Conservation (phyloP, 2,113 vertebrate species). For the Nesoenas mayeri region DNA sequence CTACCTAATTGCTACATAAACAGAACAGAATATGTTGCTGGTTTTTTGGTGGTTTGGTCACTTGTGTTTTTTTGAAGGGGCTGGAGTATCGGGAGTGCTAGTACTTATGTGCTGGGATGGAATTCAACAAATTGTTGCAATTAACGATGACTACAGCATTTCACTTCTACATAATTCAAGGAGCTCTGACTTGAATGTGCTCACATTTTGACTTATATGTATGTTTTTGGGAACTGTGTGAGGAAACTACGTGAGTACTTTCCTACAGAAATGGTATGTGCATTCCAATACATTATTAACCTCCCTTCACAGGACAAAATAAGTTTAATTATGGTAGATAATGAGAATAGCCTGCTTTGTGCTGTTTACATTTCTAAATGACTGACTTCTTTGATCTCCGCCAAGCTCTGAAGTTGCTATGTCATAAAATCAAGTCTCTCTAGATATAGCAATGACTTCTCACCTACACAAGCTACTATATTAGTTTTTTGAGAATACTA, state of each 20-base stretch:
- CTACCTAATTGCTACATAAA: neutral
- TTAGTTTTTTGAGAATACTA: neutral
- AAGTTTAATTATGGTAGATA: neutral
- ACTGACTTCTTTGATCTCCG: neutral
- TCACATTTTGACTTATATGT: neutral
- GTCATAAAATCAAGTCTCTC: neutral
- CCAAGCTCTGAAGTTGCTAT: neutral
- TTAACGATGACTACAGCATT: neutral
- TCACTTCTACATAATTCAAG: neutral
- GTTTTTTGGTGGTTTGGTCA: neutral
- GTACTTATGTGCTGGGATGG: neutral
- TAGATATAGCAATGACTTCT: neutral
- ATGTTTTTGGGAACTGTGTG: neutral
- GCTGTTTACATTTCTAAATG: neutral
- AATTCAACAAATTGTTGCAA: neutral
- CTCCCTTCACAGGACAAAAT: neutral
- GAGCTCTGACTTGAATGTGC: neutral
- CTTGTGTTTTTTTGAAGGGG: neutral
- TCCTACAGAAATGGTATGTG: neutral
- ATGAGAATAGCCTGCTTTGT: neutral
- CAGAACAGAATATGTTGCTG: neutral
- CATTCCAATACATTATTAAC: neutral
- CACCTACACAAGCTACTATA: neutral
- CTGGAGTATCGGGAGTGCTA: neutral
- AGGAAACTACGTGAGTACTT: neutral